Evolutionary conservation across 1,140 invertebrate species (phyloP).

Genomic region (Eurosta solidaginis): DNA sequence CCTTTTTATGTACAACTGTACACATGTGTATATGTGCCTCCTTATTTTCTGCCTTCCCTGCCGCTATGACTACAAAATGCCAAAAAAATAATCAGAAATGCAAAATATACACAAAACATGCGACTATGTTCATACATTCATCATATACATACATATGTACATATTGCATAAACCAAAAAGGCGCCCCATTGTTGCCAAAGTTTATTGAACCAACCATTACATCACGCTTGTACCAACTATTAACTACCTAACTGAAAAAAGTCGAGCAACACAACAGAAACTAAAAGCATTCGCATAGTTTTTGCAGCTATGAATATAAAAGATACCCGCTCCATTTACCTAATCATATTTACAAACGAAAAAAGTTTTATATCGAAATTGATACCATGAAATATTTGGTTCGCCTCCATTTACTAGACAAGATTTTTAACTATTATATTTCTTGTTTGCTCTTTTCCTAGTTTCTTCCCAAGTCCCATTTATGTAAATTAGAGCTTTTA

Average conservation of each 20-base stretch:
- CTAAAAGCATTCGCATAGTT: background rate
- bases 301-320: background rate
- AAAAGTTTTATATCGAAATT: no score
- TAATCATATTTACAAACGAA: no score
- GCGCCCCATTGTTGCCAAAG: conserved; percentile 25
- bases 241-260: background rate
- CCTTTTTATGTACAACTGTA: no score
- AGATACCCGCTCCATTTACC: no score
- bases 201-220: conserved; percentile 25
- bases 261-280: background rate
- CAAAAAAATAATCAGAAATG: background rate
- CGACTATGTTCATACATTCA: background rate
- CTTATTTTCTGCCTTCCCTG: background rate
- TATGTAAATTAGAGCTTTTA: background rate
- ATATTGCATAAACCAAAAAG: conserved; percentile 17
- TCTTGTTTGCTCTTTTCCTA: background rate
- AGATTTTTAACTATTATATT: no score
- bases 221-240: background rate
- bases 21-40: no score
- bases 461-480: background rate
- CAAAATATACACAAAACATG: background rate
- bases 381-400: no score
- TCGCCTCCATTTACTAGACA: no score
- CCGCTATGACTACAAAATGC: background rate
- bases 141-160: background rate